Conservation (phyloP, 2,113 vertebrate species). For the Grammomys dolichurus region DNA sequence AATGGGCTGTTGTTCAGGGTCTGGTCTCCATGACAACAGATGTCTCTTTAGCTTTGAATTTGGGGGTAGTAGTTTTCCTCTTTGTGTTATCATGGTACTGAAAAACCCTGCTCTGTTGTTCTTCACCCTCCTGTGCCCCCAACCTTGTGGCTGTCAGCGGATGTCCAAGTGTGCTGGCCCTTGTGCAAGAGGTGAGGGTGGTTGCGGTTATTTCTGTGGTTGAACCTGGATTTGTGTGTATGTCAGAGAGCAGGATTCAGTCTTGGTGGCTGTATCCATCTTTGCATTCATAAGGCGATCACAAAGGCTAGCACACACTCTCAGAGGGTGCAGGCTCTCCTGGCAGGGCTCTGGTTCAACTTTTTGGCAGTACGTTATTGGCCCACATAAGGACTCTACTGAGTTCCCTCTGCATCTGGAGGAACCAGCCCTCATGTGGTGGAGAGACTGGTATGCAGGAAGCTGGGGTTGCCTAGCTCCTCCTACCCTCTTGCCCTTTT, state of each 20-base stretch:
- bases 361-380: not conserved
- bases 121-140: not conserved
- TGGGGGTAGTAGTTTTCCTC: not conserved
- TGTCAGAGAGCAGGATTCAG: not conserved
- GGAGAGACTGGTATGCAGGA: not conserved
- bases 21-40: conserved; percentile 6
- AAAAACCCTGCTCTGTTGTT: not conserved
- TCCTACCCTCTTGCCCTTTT: not conserved
- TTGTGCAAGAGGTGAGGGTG: not conserved
- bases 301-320: not conserved
- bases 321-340: not conserved
- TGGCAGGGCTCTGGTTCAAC: not conserved
- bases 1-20: not conserved
- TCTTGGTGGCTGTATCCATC: not conserved
- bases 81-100: not conserved
- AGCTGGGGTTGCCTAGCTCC: not conserved
- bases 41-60: not conserved
- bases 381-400: not conserved
- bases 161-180: not conserved
- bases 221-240: not conserved
- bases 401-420: not conserved
- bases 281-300: not conserved
- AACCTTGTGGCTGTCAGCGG: not conserved
- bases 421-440: not conserved
- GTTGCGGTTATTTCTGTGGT: not conserved